Evolutionary conservation across 2,797 vertebrate genomes (phyloP), one percentile per base, ranked within the genome.

Genomic region (Melanitta fusca): DNA sequence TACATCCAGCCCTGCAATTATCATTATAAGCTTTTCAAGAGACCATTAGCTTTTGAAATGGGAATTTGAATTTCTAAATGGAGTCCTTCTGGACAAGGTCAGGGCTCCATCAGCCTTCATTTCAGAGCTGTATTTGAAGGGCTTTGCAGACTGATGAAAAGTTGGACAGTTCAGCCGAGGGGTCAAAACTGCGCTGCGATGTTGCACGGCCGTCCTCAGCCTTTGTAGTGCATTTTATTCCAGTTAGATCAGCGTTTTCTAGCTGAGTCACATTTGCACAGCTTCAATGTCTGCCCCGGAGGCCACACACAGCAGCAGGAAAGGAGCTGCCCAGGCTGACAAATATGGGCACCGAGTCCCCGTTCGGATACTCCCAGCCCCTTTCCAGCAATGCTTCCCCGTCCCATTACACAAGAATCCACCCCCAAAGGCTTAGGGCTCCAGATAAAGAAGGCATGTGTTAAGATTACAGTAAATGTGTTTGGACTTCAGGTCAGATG

Each of bases 31-130:
- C 82, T 94, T 86, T 91, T 66, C n/a, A 9, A 80, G 66, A 80
- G 45, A 30, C 36, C 73, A 34, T 51, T 73, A 25, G 47, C 24
- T 88, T 34, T 58, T 25, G 64, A 34, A 36, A 84, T 84, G 60
- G 4, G 65, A 89, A 95, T 92, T 53, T 93, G 73, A 84, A 73
- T 90, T 92, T 73, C 47, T 84, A 88, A 85, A 36, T 7, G 15
- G 60, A 91, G 43, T 9, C n/a, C 24, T 14, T 39, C 65, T 17
- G 21, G 22, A 7, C 17, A 19, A 34, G 88, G 85, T 84, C 80
- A 80, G 81, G 30, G 80, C 85, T 92, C 8, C 39, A 28, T 57
- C 81, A 64, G 78, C 47, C 47, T 2, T 3, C 27, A 3, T 17
- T 81, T 72, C 10, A 25, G 64, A 68, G 53, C 56, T n/a, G 25